These are phyloP conservation scores for Enteromius fasciolatus DNA, from an alignment of 2,797 vertebrate species.

Conservation along the genomic window DNA sequence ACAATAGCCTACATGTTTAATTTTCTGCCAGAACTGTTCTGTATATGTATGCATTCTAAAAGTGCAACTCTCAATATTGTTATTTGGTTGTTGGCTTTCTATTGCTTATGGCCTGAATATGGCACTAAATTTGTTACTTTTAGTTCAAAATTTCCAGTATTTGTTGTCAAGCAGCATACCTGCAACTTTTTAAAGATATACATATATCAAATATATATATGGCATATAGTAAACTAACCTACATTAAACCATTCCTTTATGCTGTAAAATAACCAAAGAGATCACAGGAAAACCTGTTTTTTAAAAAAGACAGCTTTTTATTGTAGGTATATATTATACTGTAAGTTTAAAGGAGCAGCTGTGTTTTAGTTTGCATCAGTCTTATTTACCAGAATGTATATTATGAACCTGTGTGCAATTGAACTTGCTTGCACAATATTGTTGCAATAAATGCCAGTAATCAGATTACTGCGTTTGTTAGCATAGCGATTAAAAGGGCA, in stretches of 20 bases:
- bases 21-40: not conserved
- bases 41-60: not conserved
- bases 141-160: not conserved
- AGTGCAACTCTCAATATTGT: not conserved
- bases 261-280: not conserved
- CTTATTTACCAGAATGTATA: conserved; percentile 48
- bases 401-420: conserved; percentile 39
- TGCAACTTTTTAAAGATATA: not conserved
- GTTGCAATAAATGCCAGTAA: conserved; percentile 51
- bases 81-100: not conserved
- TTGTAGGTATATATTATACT: not conserved
- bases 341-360: not conserved
- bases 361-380: not conserved
- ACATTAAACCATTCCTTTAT: not conserved
- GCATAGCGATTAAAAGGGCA: conserved; percentile 38
- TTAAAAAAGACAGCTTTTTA: not conserved
- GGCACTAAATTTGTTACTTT: not conserved
- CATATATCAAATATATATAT: not conserved
- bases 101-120: not conserved
- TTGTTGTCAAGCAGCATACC: not conserved
- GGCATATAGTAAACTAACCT: not conserved
- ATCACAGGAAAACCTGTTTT: not conserved
- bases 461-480: conserved; percentile 41
- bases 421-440: conserved; percentile 51
- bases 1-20: not conserved